Evolutionary conservation across 2,888 invertebrate species (phyloP), one percentile per base, ranked within the genome.

Genomic region (Carcina quercana): DNA sequence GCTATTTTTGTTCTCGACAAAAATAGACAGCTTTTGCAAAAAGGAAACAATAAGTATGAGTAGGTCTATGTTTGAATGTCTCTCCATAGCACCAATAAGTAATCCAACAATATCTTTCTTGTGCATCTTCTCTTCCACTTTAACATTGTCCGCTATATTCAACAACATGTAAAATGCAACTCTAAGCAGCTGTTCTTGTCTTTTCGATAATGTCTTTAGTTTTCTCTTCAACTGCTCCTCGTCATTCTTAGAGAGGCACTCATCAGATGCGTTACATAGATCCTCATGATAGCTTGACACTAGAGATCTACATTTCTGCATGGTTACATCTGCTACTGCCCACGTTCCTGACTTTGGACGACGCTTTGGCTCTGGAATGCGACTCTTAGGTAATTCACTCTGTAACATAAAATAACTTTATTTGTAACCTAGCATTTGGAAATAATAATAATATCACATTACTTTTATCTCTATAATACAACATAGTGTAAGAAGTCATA

Each of bases 111-210:
- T 90, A 57, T 94, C 95, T 69, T 97, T 94, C 55, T 95, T 94
- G 15, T 95, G 90, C 95, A 99, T 98, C 85, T 99, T 99, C 73
- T 96, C 93, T 74, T 98, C 98, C 2, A 98, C 93, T 66, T 93
- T 93, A 5, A 94, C 89, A 83, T 97, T 98, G 72, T 97, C 97
- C 3, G 98, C 94, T 70, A 99, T 92, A 69, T 99, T 98, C 29
- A 98, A 82, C 32, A 99, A 83, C 62, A 99, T 87, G 71, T 97
- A 96, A 68, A 95, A 95, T 2, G 95, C 94, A 26, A 96, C 97
- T 68, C 96, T 86, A 17, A 98, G 78, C 13, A 98, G 83, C 60
- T 96, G 95, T 58, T 98, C 97, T 66, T 98, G 98, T 70, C 97
- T 96, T 57, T 92, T 92, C 8, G 96, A 93, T 36, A 97, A 86